phyloP scores from a whole-genome alignment of 2,113 vertebrate species.

The Rattus norvegicus region GRCr8 NC_086027.1:109257001-109257500 shows the following conservation, averaged over 20 bases:
- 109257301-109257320: neutral
- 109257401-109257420: neutral
- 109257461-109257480: neutral
- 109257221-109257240: neutral
- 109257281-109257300: neutral
- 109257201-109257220: neutral
- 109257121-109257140: neutral
- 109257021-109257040: neutral
- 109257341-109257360: neutral
- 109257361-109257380: neutral
- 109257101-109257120: neutral
- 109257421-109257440: neutral
- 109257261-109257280: neutral
- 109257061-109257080: neutral
- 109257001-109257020: neutral
- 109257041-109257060: neutral
- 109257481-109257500: neutral
- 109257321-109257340: no score
- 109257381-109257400: neutral
- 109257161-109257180: neutral
- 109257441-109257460: neutral
- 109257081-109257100: neutral
- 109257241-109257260: neutral
- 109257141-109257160: neutral
- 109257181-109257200: neutral